These are phyloP conservation scores for Drosophila jambulina DNA, from an alignment of 1,140 invertebrate genomes.

Conservation along the genomic window DNA sequence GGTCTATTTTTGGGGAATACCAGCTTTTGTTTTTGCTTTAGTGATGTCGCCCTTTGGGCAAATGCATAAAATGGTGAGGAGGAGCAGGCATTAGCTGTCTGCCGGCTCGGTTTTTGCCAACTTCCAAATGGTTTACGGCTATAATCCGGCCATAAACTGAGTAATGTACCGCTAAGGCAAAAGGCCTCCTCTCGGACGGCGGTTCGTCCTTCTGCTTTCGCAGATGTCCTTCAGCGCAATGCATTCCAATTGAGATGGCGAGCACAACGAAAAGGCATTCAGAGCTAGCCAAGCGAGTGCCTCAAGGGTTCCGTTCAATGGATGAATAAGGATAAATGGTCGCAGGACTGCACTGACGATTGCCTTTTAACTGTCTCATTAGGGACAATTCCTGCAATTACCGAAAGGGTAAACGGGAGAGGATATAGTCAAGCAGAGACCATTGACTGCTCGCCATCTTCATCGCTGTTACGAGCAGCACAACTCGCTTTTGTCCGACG, in stretches of 20 bases:
- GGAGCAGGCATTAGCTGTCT: constrained; percentile 28
- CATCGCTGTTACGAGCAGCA: background rate
- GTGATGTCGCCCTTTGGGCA: constrained; percentile 26
- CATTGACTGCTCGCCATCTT: constrained; percentile 15
- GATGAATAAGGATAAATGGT: constrained; percentile 4
- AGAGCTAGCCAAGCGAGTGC: constrained; percentile 59
- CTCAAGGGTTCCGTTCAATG: constrained; percentile 24
- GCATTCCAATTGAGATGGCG: constrained; percentile 54
- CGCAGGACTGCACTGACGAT: constrained; percentile 30
- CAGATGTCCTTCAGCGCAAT: constrained; percentile 59
- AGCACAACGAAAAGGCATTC: constrained; percentile 51
- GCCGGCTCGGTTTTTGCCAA: constrained; percentile 11
- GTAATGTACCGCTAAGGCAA: constrained; percentile 39
- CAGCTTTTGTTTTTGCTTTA: constrained; percentile 6
- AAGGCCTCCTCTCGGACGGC: constrained; percentile 16
- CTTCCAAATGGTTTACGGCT: constrained; percentile 51
- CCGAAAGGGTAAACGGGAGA: constrained; percentile 27
- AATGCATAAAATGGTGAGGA: constrained; percentile 21
- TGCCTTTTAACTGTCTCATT: constrained; percentile 70
- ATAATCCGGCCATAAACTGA: constrained; percentile 55
- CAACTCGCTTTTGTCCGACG: constrained; percentile 12
- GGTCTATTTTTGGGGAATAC: constrained; percentile 17
- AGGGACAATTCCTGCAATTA: constrained; percentile 51
- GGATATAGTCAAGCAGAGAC: background rate
- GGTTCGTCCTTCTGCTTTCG: constrained; percentile 8